phyloP scores from a whole-genome alignment of 2,113 vertebrate species.

The Cervus canadensis region DNA sequence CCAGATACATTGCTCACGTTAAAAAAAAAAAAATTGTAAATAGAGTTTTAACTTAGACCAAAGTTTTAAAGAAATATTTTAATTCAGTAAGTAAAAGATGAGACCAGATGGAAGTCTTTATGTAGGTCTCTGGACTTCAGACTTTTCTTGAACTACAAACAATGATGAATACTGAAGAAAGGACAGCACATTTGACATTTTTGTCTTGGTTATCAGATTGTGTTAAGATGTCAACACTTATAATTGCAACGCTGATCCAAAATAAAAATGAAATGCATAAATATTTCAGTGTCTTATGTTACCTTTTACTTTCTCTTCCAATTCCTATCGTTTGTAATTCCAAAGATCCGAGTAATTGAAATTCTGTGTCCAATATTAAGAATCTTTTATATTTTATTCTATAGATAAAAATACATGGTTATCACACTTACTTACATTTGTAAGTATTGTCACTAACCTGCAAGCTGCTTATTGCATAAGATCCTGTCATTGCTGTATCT shows the following conservation, averaged over 20 bases:
- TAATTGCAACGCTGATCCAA: neutral
- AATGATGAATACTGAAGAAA: neutral
- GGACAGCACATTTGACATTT: neutral
- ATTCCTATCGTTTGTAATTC: neutral
- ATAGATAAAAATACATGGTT: neutral
- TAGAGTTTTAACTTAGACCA: neutral
- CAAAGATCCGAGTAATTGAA: neutral
- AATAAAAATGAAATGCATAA: neutral
- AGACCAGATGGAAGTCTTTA: neutral
- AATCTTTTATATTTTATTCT: neutral
- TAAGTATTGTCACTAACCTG: neutral
- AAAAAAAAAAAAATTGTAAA: neutral
- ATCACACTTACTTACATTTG: neutral
- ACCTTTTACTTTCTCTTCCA: neutral
- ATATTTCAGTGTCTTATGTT: neutral
- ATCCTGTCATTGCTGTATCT: neutral
- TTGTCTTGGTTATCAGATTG: neutral
- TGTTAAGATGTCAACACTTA: neutral
- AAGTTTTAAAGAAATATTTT: neutral
- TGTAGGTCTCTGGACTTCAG: neutral
- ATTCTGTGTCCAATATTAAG: neutral
- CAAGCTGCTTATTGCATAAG: neutral
- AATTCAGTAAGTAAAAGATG: neutral
- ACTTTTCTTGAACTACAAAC: neutral
- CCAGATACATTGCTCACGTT: neutral